Evolutionary conservation across 2,888 invertebrate species (phyloP).

Genomic region (Papilio demoleus): DNA sequence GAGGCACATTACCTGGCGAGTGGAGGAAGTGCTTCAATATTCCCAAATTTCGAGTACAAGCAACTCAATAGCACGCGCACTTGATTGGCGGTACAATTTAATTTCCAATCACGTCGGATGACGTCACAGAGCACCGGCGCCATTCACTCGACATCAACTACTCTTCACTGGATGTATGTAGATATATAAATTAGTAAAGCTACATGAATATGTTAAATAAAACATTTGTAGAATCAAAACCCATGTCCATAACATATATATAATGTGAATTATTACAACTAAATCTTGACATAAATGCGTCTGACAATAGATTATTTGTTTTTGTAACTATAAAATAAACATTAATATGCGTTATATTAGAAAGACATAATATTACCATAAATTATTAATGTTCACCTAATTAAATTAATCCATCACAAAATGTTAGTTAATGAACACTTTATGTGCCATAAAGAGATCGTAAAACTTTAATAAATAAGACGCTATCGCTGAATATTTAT

Average conservation of each 20-base stretch:
- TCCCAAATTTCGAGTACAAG: constrained; percentile 44
- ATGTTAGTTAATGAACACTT: constrained; percentile 22
- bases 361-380: neutral
- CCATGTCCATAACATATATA: neutral
- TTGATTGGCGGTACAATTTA: constrained; percentile 65
- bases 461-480: constrained; percentile 25
- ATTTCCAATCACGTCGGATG: constrained; percentile 63
- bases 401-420: constrained; percentile 16
- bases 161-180: constrained; percentile 42
- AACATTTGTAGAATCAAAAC: neutral
- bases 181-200: neutral
- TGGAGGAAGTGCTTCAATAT: constrained; percentile 37
- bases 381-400: neutral
- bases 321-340: neutral
- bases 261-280: no score
- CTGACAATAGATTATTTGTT: neutral
- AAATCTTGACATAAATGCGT: no score
- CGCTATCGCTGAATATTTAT: constrained; percentile 18
- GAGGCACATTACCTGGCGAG: neutral
- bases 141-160: constrained; percentile 57
- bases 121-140: constrained; percentile 49
- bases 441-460: constrained; percentile 8
- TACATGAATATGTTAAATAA: neutral
- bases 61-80: constrained; percentile 49
- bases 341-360: neutral